Base-by-base conservation (phyloP, 2,113 vertebrate genomes). In the Thomomys bottae region DNA sequence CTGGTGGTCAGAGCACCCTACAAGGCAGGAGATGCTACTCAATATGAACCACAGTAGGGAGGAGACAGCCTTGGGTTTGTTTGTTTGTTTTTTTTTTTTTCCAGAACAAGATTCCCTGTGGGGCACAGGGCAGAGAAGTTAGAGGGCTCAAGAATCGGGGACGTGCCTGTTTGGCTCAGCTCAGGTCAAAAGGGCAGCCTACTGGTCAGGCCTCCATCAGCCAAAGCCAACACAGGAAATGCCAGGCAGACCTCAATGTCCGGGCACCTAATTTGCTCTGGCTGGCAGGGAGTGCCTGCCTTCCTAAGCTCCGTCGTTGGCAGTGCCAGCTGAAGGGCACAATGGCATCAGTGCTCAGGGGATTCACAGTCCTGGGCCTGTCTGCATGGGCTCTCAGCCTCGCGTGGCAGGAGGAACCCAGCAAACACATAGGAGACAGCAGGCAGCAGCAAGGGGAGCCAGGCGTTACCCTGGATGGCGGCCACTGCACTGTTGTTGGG, bases 221-320 rank as follows among this genome's bases (percentile, higher is more conserved):
- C 96, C 96, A 96, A 97, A 97, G 93, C 94, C 96, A 96, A 96
- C 96, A 96, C 96, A 97, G 96, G 96, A 97, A 97, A 96, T 96
- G 94, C 96, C 96, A 95, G 75, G 70, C 93, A 87, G 91, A 96
- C 96, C 96, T 95, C 95, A 95, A 78, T 4, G 54, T 94, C 96
- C 91, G 54, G 93, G 96, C 81, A 96, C 93, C 96, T 83, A 89
- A 86, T 95, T 95, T 91, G 78, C 85, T 87, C 95, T 91, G 84
- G 94, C 84, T 92, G 89, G 84, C 92, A 85, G 71, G 67, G 84
- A 95, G 88, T 45, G 3, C 77, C 72, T 7, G 42, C 90, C 85
- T 94, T 73, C 90, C 80, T 36, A 5, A 83, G 88, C 88, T 92
- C 75, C 11, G 68, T 18, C 12, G 21, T 40, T 75, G 95, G 87